These are phyloP conservation scores for Pseudopodoces humilis DNA, from an alignment of 2,113 vertebrate species.

Conservation along the genomic window DNA sequence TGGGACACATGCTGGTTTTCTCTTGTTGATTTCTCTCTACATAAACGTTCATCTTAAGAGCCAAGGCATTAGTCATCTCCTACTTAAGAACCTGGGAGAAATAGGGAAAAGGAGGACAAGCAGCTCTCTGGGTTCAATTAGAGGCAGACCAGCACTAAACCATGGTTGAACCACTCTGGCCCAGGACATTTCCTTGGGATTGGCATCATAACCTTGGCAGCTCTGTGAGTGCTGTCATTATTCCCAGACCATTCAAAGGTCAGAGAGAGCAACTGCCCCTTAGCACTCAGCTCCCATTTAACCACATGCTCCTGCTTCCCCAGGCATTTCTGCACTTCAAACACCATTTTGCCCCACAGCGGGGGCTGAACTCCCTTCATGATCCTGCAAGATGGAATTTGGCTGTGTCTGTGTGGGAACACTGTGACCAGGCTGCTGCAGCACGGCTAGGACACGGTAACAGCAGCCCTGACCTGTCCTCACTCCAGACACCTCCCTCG, in stretches of 20 bases:
- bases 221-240: fast-evolving
- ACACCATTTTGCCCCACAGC: not conserved
- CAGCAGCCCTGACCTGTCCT: not conserved
- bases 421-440: not conserved
- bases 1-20: constrained; percentile 42
- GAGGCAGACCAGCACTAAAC: not conserved
- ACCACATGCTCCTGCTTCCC: fast-evolving
- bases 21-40: constrained; percentile 44
- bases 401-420: not conserved
- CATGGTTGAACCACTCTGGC: not conserved
- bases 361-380: fast-evolving
- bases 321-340: not conserved
- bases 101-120: not conserved
- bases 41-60: constrained; percentile 45
- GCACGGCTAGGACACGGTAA: not conserved
- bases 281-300: not conserved
- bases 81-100: not conserved
- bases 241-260: not conserved
- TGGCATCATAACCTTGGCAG: not conserved
- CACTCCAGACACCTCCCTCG: not conserved
- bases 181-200: not conserved
- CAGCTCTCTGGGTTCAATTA: not conserved
- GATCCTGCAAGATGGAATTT: not conserved
- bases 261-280: fast-evolving
- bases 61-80: constrained; percentile 48